These are phyloP conservation scores for Lagocephalus sceleratus DNA, from an alignment of 2,797 vertebrate species.

Conservation along the genomic window DNA sequence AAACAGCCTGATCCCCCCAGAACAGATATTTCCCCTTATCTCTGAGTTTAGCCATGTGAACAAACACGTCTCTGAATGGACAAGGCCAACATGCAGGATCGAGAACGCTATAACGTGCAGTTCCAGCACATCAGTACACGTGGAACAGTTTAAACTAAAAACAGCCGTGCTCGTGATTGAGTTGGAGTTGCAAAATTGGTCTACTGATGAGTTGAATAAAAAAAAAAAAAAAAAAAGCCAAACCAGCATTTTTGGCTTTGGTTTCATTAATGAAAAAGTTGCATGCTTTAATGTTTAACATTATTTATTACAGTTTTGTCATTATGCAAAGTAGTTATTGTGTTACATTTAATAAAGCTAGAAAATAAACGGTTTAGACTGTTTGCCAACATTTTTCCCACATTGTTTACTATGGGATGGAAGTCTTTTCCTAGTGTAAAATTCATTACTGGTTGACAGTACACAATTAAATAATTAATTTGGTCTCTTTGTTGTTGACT, in stretches of 20 bases:
- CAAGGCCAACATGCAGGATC: conserved; percentile 15
- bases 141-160: conserved; percentile 40
- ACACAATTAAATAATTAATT: conserved; percentile 65
- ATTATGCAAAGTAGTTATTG: background rate
- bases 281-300: too few relatives aligned
- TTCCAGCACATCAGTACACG: conserved; percentile 40
- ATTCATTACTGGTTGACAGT: conserved; percentile 48
- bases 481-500: conserved; percentile 33
- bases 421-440: conserved; percentile 31
- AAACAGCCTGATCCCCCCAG: conserved; percentile 54
- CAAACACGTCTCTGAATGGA: conserved; percentile 37
- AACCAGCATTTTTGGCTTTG: too few relatives aligned
- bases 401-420: background rate
- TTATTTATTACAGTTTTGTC: too few relatives aligned
- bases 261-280: too few relatives aligned
- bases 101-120: conserved; percentile 19
- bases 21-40: conserved; percentile 35
- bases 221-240: too few relatives aligned
- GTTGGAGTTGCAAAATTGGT: conserved; percentile 25
- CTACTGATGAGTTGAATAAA: conserved; percentile 27
- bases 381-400: background rate
- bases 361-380: background rate
- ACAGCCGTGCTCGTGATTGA: conserved; percentile 16
- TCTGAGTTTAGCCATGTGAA: conserved; percentile 28
- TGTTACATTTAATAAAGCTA: background rate